Percentiles rank a stretch among this genome's conserved stretches.
Conservation (phyloP, 2,797 vertebrate genomes). For the Poeciliopsis presidionis region DNA sequence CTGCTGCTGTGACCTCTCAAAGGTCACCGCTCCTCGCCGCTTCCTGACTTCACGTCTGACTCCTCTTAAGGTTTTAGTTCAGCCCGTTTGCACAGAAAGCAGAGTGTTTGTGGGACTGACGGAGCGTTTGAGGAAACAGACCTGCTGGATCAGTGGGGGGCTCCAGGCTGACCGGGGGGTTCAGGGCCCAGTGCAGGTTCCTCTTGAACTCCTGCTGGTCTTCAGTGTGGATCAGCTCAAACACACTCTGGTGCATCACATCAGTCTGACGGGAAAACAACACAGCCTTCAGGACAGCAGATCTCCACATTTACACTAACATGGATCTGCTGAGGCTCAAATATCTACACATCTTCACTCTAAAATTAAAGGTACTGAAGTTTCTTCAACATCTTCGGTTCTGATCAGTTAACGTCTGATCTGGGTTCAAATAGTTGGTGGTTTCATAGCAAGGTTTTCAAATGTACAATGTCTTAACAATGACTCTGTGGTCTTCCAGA, state of each 20-base stretch:
- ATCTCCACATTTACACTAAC: background rate
- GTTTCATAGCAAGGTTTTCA: background rate
- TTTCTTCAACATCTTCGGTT: background rate
- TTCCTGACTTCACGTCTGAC: slow-evolving; percentile 12
- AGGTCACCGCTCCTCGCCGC: slow-evolving; percentile 41
- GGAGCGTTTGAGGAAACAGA: slow-evolving; percentile 17
- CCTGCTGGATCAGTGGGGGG: slow-evolving; percentile 46
- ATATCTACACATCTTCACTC: background rate
- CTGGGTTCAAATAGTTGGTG: background rate
- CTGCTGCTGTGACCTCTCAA: slow-evolving; percentile 14
- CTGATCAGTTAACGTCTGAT: background rate
- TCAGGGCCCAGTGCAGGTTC: slow-evolving; percentile 85
- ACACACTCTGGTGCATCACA: slow-evolving; percentile 86
- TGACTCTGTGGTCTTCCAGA: background rate
- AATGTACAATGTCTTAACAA: background rate
- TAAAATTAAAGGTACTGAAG: background rate
- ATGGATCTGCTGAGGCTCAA: background rate
- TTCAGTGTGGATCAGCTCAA: slow-evolving; percentile 85
- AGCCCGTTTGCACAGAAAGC: background rate
- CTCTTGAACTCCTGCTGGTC: slow-evolving; percentile 85
- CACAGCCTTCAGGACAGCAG: background rate
- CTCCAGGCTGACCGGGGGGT: slow-evolving; percentile 52
- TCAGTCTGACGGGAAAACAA: slow-evolving; percentile 76
- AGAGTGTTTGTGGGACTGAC: background rate
- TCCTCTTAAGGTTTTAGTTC: background rate